Evolutionary conservation across 2,888 invertebrate genomes (phyloP), one percentile per base, ranked within the genome.

Genomic region (Muscina levida): DNA sequence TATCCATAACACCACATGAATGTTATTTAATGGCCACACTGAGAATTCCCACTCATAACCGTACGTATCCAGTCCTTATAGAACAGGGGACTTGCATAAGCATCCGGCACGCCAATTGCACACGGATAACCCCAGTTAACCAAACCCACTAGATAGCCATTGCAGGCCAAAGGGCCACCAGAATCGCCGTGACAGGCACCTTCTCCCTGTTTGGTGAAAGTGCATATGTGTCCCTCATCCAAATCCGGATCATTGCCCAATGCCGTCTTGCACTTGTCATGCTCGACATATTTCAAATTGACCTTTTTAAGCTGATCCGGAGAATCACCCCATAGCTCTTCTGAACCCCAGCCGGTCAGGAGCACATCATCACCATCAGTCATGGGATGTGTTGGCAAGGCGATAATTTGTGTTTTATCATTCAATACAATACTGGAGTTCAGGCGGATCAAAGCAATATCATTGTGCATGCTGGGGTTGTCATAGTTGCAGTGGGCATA

Each of bases 401-500:
- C 91, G 0, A 93, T 89, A 0, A 92, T 90, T 39, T 92, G 90
- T 0, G 94, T 92, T 0, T 86, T 86, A 0, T 91, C 90, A 57
- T 91, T 89, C 70, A 93, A 92, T 19, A 88, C 86, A 4, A 94
- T 91, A 42, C 92, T 91, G 0, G 90, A 85, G 1, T 91, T 89
- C 8, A 95, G 90, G 84, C 92, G 92, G 0, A 95, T 85, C 0
- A 95, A 87, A 0, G 93, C 95, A 65, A 95, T 94, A 84, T 95
- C 95, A 85, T 95, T 93, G 17, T 88, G 76, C 44, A 72, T 85
- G 87, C 8, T 85, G 0, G 87, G 87, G 0, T 68, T 74, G 13
- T 87, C 85, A 56, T 87, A 87, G 26, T 84, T 83, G 26, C 84
- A 85, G 53, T 89, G 88, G 0, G 84, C 85, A 5, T 46, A 22